Evolutionary conservation across 2,113 vertebrate genomes (phyloP).

Genomic region (Oreocharis arfaki): DNA sequence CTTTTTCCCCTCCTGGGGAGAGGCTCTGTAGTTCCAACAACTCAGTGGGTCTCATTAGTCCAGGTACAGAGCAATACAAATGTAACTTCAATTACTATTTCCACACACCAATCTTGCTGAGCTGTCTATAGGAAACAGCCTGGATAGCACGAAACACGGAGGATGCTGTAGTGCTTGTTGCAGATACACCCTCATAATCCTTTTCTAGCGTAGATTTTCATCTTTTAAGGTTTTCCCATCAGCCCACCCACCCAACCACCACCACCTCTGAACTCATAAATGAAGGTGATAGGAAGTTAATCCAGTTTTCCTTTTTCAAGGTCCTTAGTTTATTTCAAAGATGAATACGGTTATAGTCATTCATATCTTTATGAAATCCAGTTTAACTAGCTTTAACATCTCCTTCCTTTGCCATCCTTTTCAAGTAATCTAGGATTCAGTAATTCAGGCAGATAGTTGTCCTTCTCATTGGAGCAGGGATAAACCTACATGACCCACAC

Average conservation of each 20-base stretch:
- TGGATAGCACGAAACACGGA: fast-evolving
- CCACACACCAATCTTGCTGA: neutral
- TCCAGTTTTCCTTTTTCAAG: neutral
- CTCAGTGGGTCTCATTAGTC: neutral
- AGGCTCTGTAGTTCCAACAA: neutral
- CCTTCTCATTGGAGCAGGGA: neutral
- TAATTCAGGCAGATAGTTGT: neutral
- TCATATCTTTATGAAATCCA: neutral
- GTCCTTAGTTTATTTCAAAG: neutral
- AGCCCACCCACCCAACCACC: neutral
- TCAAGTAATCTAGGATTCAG: neutral
- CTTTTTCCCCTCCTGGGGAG: neutral
- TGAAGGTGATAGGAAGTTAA: neutral
- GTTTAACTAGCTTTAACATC: neutral
- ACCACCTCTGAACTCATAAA: neutral
- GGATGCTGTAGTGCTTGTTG: neutral
- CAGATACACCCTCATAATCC: neutral
- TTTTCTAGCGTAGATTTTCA: neutral
- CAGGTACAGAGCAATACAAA: neutral
- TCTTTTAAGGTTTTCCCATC: neutral
- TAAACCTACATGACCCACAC: neutral
- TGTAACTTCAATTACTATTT: neutral
- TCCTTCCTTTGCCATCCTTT: neutral
- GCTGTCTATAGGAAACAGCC: neutral
- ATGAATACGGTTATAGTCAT: neutral